A percentile compares a stretch with the other conserved stretches of the same genome.
phyloP scores from a whole-genome alignment of 2,113 vertebrate genomes.

The Eleginops maclovinus region DNA sequence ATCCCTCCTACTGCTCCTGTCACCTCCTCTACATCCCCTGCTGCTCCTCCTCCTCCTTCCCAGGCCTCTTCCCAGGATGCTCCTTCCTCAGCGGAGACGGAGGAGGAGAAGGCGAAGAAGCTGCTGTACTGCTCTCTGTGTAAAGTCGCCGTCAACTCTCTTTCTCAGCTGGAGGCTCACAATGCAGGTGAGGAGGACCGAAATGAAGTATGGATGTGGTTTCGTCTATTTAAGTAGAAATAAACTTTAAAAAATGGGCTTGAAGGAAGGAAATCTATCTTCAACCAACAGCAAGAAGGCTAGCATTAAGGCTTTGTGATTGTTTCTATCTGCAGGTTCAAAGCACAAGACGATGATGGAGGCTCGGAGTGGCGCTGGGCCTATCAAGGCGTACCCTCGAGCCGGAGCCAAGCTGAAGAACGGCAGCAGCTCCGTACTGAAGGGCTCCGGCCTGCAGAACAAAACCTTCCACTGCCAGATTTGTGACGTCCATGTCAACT shows the following conservation, averaged over 20 bases:
- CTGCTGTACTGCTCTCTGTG: conserved; percentile 98
- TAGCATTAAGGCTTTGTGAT: neutral
- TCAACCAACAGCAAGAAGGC: neutral
- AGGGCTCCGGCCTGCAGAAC: conserved; percentile 96
- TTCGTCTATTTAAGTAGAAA: neutral
- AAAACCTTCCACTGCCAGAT: conserved; percentile 99
- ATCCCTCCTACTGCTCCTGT: conserved; percentile 25
- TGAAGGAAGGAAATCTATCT: neutral
- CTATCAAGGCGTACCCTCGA: conserved; percentile 96
- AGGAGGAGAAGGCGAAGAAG: conserved; percentile 98
- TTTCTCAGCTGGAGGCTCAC: conserved; percentile 97
- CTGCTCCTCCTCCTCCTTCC: conserved; percentile 34
- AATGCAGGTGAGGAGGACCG: conserved; percentile 88
- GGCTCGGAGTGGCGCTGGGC: conserved; percentile 94
- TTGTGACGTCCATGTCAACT: conserved; percentile 98
- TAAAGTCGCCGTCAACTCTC: conserved; percentile 98
- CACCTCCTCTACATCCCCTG: conserved; percentile 41
- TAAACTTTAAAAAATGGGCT: neutral
- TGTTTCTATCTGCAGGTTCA: conserved; percentile 84
- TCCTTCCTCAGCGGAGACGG: conserved; percentile 84
- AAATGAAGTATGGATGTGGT: no score
- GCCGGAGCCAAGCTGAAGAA: conserved; percentile 92
- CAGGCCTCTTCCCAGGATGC: conserved; percentile 65
- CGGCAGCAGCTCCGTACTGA: conserved; percentile 79
- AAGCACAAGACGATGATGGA: conserved; percentile 99